Conservation (phyloP, 2,888 invertebrate genomes). For the Noctua pronuba region DNA sequence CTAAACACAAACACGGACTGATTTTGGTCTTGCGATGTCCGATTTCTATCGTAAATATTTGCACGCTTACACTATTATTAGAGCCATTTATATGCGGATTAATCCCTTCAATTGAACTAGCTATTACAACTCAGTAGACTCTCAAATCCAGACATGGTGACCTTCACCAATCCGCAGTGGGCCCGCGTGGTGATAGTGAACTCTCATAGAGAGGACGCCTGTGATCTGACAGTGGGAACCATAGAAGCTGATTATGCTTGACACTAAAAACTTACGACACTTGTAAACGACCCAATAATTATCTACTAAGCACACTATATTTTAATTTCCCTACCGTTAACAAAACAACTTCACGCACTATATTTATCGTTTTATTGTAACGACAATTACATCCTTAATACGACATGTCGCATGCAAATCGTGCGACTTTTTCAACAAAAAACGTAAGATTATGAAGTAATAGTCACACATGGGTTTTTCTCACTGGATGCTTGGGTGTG, state of each 20-base stretch:
- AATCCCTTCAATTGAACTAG: background rate
- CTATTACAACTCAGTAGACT: background rate
- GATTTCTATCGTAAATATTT: constrained; percentile 43
- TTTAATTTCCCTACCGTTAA: constrained; percentile 32
- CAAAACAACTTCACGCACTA: constrained; percentile 30
- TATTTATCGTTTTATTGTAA: constrained; percentile 62
- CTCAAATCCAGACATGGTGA: background rate
- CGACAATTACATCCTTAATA: constrained; percentile 60
- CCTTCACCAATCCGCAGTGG: background rate
- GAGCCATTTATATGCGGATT: background rate
- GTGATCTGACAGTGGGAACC: background rate
- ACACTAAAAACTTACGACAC: background rate
- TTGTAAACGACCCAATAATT: constrained; percentile 4
- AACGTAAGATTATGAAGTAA: constrained; percentile 60
- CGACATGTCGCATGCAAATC: constrained; percentile 61
- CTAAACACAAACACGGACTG: constrained; percentile 12
- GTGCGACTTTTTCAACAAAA: constrained; percentile 63
- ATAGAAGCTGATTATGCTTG: background rate
- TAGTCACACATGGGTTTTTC: constrained; percentile 59
- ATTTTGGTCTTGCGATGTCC: constrained; percentile 23
- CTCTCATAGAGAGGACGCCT: too few relatives aligned
- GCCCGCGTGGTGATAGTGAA: background rate
- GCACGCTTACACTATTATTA: constrained; percentile 32
- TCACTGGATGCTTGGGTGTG: constrained; percentile 58
- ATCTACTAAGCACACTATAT: constrained; percentile 5